Base-by-base conservation (phyloP, 2,113 vertebrate genomes). In the Scopus umbretta region DNA sequence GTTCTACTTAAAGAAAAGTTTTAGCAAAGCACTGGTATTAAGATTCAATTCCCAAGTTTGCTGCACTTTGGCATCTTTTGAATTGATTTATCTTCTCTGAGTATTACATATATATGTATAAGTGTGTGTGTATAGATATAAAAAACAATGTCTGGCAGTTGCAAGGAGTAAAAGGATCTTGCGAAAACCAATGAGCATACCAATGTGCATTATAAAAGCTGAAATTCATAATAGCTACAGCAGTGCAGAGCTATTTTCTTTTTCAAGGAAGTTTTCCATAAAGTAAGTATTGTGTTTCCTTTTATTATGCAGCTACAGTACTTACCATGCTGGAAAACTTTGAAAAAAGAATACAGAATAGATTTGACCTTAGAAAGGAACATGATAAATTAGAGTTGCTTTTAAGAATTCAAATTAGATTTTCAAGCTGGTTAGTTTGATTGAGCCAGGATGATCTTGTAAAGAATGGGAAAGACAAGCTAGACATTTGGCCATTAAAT, bases 331-430 rank as follows among this genome's bases (percentile, higher is more conserved):
- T 90, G 53, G 72, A 96, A 96, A 88, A 87, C 56, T 92, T 82
- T 73, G 80, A 73, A 80, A 86, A 84, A 95, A 89, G 34, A 86
- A 87, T 67, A 45, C 59, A 38, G 80, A 96, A 90, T 87, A 95
- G 52, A 86, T 88, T 83, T 94, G 78, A 96, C 70, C 90, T 92
- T 67, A 95, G 86, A 93, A 68, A 90, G 22, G 47, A 86, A 30
- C 56, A 87, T 13, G 17, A 85, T 92, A 79, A 94, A 85, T 95
- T 94, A 74, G 52, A 92, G 71, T 63, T 94, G 55, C 83, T 58
- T 84, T 94, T 61, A 95, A 95, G 94, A 96, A 94, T 97, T 95
- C 58, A 93, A 86, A 97, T 95, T 75, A 93, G 36, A 83, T 96
- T 95, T 94, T 76, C 30, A 80, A 72, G 86, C 71, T 88, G 11